Conservation (phyloP, 2,888 invertebrate species). For the Argyra leucocephala region DNA sequence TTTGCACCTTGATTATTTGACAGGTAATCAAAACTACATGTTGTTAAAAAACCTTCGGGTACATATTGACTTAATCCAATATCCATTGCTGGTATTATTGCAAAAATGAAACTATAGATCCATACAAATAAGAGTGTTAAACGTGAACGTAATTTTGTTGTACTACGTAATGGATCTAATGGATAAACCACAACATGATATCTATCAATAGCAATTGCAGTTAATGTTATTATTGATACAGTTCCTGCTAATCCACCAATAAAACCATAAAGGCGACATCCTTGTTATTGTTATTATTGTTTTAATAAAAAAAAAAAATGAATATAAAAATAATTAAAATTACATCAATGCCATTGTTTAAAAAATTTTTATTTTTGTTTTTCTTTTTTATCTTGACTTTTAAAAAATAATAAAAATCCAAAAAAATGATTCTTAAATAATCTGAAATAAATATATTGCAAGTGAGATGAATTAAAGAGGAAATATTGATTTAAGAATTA, state of each 20-base stretch:
- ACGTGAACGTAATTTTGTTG: slow-evolving; percentile 53
- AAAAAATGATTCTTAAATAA: no score
- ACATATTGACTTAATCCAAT: slow-evolving; percentile 67
- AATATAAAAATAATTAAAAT: no score
- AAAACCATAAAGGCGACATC: slow-evolving; percentile 70
- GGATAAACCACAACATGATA: slow-evolving; percentile 75
- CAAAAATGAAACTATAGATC: slow-evolving; percentile 62
- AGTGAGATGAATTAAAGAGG: no score
- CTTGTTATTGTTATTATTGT: no score
- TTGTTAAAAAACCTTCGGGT: slow-evolving; percentile 74
- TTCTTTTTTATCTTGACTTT: no score
- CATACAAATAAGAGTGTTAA: slow-evolving; percentile 57
- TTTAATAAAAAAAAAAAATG: no score
- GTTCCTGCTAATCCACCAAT: slow-evolving; percentile 71
- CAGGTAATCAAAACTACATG: slow-evolving; percentile 79
- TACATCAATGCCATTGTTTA: neutral
- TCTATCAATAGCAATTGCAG: slow-evolving; percentile 71
- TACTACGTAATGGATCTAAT: slow-evolving; percentile 55
- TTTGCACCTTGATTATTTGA: slow-evolving; percentile 52
- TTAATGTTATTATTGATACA: slow-evolving; percentile 69
- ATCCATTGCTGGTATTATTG: slow-evolving; percentile 57
- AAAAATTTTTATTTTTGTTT: slow-evolving; percentile 4
- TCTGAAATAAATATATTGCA: no score
- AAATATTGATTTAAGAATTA: no score
- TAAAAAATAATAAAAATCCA: no score